Evolutionary conservation across 2,888 invertebrate species (phyloP), one percentile per base, ranked within the genome.

Genomic region (Polydrusus tereticollis): DNA sequence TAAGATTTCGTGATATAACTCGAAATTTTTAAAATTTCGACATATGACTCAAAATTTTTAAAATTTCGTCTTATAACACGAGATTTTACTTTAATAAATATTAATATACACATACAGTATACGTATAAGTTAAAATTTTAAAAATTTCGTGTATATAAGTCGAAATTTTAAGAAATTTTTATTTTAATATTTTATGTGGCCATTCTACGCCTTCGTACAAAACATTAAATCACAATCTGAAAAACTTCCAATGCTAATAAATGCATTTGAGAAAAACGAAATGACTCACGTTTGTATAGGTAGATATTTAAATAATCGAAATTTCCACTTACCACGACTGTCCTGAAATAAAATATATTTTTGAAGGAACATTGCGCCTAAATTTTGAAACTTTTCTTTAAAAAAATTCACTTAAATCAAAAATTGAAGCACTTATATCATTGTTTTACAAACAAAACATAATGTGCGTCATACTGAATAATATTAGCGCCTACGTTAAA

Each of bases 261-360:
- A 2, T 0, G 14, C 14, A 50, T 36, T 23, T 60, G 38, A 60
- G 60, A 68, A 68, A 52, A 68, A 36, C 14, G 21, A 36, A 12
- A 21, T 68, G 67, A 68, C 23, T 67, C 67, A 59, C 21, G 12
- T n/a, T n/a, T n/a, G n/a, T n/a, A n/a, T n/a, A n/a, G n/a, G n/a
- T 43, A 23, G 4, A 2, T 64, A 38, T 64, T 52, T 50, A 50
- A 52, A 52, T 68, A 58, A 70, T 43, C 12, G 6, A 14, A 45
- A 63, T 59, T 38, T 47, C 36, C 14, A 75, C 79, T 78, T 70
- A 78, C 79, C 77, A 57, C 73, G 68, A 50, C 69, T 77, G 65
- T 79, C 78, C 43, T 76, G 78, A 23, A 78, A 63, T 60, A 78
- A 63, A 29, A 79, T 69, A 73, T 76, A 79, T 63, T 78, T 79